Evolutionary conservation across 2,888 invertebrate genomes (phyloP), one percentile per base, ranked within the genome.

Genomic region (Blera fallax): DNA sequence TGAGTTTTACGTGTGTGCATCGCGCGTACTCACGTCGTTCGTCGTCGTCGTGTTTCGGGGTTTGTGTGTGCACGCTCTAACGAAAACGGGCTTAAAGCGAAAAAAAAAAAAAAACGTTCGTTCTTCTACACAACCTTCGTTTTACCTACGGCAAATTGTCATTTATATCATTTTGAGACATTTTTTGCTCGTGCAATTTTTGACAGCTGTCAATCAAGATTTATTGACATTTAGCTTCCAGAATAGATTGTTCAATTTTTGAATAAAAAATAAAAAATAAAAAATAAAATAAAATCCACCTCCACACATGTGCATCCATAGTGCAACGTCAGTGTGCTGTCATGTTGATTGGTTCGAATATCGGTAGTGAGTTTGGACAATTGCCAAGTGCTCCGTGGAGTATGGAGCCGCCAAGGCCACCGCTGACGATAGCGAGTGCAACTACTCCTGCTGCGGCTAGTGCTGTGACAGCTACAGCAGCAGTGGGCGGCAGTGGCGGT

Each of bases 301-400:
- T 37, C 56, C 48, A 32, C 78, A 67, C 85, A 85, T 84, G 85
- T 85, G 76, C 77, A 56, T 54, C 34, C 45, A 29, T 60, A 81
- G 70, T 62, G 76, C 21, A 56, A 62, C 58, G 48, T 72, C 76
- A 85, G 67, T 50, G 78, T 83, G 87, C 84, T 89, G 89, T 89
- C 88, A 90, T 90, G 89, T 89, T 89, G 88, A 90, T 90, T 88
- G 89, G 89, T 88, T 89, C 90, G 81, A 88, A 88, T 88, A 88
- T 88, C 87, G 89, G 89, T 84, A 89, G 89, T 89, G 89, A 89
- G 85, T 89, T 89, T 88, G 87, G 88, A 87, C 89, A 89, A 81
- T 89, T 89, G 87, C 88, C 89, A 87, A 89, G 88, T 88, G 88
- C 89, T 83, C 89, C 89, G 43, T 89, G 89, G 89, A 89, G 89